A percentile compares a stretch with the other conserved stretches of the same genome.
Conservation (phyloP, 2,797 vertebrate genomes). For the Neosilurus hyrtlii region DNA sequence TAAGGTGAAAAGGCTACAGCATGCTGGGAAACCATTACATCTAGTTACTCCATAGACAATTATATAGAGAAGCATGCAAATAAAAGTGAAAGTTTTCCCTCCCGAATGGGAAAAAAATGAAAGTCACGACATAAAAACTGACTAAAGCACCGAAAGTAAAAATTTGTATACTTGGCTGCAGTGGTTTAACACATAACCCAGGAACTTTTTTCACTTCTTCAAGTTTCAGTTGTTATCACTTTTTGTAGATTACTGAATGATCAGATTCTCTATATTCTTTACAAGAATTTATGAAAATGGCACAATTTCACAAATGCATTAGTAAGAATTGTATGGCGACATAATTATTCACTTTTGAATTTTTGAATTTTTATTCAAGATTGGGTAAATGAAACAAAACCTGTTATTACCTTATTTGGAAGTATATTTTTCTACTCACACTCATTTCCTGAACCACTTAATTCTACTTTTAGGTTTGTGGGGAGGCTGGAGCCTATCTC, state of each 20-base stretch:
- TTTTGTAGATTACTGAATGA: not conserved
- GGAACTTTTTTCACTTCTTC: constrained; percentile 18
- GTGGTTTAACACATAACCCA: not conserved
- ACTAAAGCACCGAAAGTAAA: constrained; percentile 13
- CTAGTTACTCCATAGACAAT: not conserved
- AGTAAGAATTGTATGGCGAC: not conserved
- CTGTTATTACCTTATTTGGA: not conserved
- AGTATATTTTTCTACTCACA: not conserved
- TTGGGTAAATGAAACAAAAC: not conserved
- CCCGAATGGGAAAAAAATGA: constrained; percentile 13
- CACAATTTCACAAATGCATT: not conserved
- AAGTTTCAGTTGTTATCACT: not conserved
- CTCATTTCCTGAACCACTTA: too few species aligned
- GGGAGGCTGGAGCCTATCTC: too few species aligned
- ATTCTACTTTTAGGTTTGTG: too few species aligned
- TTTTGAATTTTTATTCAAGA: not conserved
- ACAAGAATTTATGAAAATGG: not conserved
- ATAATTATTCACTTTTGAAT: not conserved
- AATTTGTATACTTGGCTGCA: not conserved
- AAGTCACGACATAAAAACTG: not conserved
- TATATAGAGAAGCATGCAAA: not conserved
- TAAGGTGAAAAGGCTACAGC: not conserved
- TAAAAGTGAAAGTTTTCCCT: constrained; percentile 29
- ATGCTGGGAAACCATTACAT: not conserved
- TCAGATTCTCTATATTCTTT: not conserved